A percentile compares a stretch with the other conserved stretches of the same genome.
These are phyloP conservation scores for Acronicta leporina DNA, from an alignment of 2,888 invertebrate species.

Conservation along the genomic window DNA sequence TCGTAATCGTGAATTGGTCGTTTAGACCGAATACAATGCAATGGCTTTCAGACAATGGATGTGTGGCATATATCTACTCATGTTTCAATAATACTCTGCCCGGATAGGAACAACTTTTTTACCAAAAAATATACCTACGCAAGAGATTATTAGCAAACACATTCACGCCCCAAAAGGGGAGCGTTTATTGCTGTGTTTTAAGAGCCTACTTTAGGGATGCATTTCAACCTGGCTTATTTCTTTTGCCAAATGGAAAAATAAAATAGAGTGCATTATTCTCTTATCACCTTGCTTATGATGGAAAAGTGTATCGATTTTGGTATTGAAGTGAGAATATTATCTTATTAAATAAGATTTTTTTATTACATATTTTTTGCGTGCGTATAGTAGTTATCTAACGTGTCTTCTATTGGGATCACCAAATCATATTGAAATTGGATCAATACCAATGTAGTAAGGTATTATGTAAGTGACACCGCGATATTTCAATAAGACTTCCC, in stretches of 20 bases:
- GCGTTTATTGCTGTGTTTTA: slow-evolving; percentile 37
- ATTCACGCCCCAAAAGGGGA: slow-evolving; percentile 36
- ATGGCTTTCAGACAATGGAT: slow-evolving; percentile 17
- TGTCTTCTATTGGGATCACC: no score
- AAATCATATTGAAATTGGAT: no score
- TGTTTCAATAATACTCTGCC: slow-evolving; percentile 5
- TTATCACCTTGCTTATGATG: slow-evolving; percentile 7
- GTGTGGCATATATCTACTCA: slow-evolving; percentile 8
- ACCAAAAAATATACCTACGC: slow-evolving; percentile 3
- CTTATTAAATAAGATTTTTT: not conserved
- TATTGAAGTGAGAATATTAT: not conserved
- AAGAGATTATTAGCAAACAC: slow-evolving; percentile 40
- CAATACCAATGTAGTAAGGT: no score
- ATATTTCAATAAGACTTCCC: no score
- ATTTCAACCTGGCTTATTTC: slow-evolving; percentile 35
- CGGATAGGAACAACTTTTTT: slow-evolving; percentile 8
- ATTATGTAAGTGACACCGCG: no score
- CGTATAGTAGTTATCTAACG: no score
- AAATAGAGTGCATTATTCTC: slow-evolving; percentile 31
- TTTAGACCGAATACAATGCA: slow-evolving; percentile 24
- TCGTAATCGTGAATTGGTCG: slow-evolving; percentile 51
- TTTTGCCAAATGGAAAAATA: slow-evolving; percentile 24
- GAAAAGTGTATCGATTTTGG: slow-evolving; percentile 6
- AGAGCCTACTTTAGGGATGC: slow-evolving; percentile 35
- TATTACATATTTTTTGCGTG: no score